Base-by-base conservation (phyloP, 2,888 invertebrate genomes). In the Limnephilus auricula region DNA sequence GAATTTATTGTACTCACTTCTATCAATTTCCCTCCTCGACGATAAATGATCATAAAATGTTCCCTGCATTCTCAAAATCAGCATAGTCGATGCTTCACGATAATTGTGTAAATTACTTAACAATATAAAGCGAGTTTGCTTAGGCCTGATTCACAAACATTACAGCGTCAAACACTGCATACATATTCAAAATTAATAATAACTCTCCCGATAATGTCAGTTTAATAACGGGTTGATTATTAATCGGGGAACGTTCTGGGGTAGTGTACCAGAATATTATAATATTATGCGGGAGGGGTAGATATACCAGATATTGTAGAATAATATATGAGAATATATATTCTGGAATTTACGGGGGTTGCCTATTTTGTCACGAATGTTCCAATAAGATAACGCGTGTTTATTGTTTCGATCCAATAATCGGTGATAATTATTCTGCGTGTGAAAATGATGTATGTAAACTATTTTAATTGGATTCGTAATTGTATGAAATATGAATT, bases 301-400 rank as follows among this genome's bases (percentile, higher is more conserved):
- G 65, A 65, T 65, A 25, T 65, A 65, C 65, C 65, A 25, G 65
- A 65, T 25, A 40, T 13, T 40, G 25, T n/a, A 25, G 25, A 65
- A 65, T 65, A n/a, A 25, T 65, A 25, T 5, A 65, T 9, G 65
- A 25, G 65, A 65, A 65, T 65, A 65, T n/a, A n/a, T 65, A 65
- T 65, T 25, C 25, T 6, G 25, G n/a, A 45, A 85, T 85, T 85
- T 25, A 88, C 78, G 79, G 34, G 34, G 87, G 87, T 88, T 79
- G 34, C 18, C 78, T 37, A 88, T 31, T 88, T 88, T 88, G 87
- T 88, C 87, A 88, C 37, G 78, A 37, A 31, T 88, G 87, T 37
- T 88, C 31, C 34, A 78, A 88, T 88, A 78, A 88, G 87, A 88
- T 88, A 88, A 88, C 87, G 79, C 87, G 40, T 78, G 78, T 88